Base-by-base conservation (phyloP, 2,113 vertebrate genomes). In the Dolichotis patagonum region DNA sequence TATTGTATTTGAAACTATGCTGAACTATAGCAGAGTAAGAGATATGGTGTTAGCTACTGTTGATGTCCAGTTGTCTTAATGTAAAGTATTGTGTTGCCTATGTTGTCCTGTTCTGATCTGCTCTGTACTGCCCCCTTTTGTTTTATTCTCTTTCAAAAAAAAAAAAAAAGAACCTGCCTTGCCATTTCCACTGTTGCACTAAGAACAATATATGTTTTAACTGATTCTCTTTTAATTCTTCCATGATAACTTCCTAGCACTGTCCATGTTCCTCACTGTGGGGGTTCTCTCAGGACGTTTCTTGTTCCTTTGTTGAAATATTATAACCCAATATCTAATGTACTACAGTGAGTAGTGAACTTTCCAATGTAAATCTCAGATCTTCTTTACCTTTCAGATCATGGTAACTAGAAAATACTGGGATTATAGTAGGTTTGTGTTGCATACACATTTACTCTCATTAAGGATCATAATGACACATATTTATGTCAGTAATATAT, bases 191-290 rank as follows among this genome's bases (percentile, higher is more conserved):
- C 35, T 60, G 20, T 46, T 54, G 7, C 4, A 54, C 30, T 77
- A 62, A 65, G 17, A 84, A 22, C 16, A 14, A 5, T 30, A 2
- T 22, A 12, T 17, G 43, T n/a, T 35, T 69, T 91, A 49, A 82
- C 81, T 88, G 93, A 67, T 91, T 93, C 63, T 83, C n/a, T 28
- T 69, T 69, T 82, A 82, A 77, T 62, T n/a, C 52, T 94, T 84
- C 58, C 30, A 49, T 65, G 38, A 87, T 60, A 90, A 87, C 81
- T 56, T 78, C 46, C 52, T 82, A 77, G 67, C 49, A 62, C 58
- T 63, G 58, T 41, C 75, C 32, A 75, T 35, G 13, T 90, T 35
- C 75, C 35, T 87, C 32, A 63, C 19, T 65, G 49, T 85, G 41
- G 24, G 28, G 19, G 4, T 89, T 89, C 22, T 62, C 38, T 73